Evolutionary conservation across 1,140 invertebrate genomes (phyloP), one percentile per base, ranked within the genome.

Genomic region (Oncopodura yosiiana): DNA sequence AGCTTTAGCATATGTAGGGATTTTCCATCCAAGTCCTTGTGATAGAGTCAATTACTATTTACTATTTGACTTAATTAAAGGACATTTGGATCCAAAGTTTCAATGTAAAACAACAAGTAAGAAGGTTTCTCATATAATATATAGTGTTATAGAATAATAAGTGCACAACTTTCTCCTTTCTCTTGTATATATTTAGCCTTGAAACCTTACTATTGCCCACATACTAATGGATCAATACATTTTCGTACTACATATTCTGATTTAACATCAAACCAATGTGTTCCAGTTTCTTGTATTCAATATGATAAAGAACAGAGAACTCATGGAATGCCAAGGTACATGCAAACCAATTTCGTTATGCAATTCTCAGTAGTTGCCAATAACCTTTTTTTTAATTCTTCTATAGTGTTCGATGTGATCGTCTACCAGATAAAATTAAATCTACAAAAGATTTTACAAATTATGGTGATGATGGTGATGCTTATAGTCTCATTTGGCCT

Each of bases 381-480:
- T n/a, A n/a, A n/a, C n/a, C n/a, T n/a, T n/a, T n/a, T n/a, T n/a
- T n/a, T n/a, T n/a, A n/a, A n/a, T n/a, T n/a, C n/a, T n/a, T n/a
- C n/a, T n/a, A n/a, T n/a, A n/a, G 60, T 44, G 39, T 62, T 30
- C 44, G 60, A n/a, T 29, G 3, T 0, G 60, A 62, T 27, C 26
- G 42, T 41, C 3, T 45, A 3, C 56, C 60, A 9, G 11, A 36
- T 11, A 55, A 53, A 41, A 58, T 59, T 18, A 16, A 36, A 14
- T 45, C 52, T 24, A 49, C 56, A 1, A 51, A 52, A 37, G 60
- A 62, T 45, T 34, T 29, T 5, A 58, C 51, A 2, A 58, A 62
- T 37, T 62, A 62, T 44, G 60, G 60, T 8, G 60, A 62, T 55
- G 56, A 62, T 30, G 60, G 56, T 11, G 61, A 63, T 27, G 56